phyloP scores from a whole-genome alignment of 1,140 invertebrate genomes.

The Neodiprion fabricii region DNA sequence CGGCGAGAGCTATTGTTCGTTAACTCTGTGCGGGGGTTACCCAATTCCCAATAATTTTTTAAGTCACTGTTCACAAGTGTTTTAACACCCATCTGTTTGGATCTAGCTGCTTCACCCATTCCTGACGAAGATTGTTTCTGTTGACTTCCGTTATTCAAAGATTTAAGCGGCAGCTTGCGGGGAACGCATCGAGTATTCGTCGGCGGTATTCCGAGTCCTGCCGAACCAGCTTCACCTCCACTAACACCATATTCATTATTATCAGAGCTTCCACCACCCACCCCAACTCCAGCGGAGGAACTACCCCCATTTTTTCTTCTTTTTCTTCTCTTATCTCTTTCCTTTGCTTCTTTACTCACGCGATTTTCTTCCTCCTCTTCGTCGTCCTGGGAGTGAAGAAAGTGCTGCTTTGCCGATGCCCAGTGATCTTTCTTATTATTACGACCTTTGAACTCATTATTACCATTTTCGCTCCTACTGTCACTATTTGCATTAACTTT shows the following conservation, averaged over 20 bases:
- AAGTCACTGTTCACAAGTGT: slow-evolving; percentile 35
- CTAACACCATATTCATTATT: slow-evolving; percentile 3
- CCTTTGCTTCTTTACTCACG: slow-evolving; percentile 39
- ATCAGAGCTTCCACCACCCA: neutral
- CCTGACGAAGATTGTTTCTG: neutral
- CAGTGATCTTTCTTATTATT: slow-evolving; percentile 56
- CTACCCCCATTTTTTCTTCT: slow-evolving; percentile 44
- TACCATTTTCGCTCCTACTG: slow-evolving; percentile 47
- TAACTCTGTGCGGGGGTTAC: slow-evolving; percentile 37
- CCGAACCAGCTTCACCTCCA: neutral
- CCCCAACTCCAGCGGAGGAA: slow-evolving; percentile 29
- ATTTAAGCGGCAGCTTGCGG: neutral
- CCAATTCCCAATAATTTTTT: slow-evolving; percentile 41
- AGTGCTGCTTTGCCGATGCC: slow-evolving; percentile 55
- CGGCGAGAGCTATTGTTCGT: slow-evolving; percentile 48
- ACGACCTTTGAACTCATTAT: slow-evolving; percentile 46
- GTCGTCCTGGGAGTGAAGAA: slow-evolving; percentile 46
- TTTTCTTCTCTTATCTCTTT: slow-evolving; percentile 42
- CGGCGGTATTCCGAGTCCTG: neutral
- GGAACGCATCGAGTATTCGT: neutral
- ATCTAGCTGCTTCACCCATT: neutral
- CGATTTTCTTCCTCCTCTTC: slow-evolving; percentile 47
- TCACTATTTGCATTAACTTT: slow-evolving; percentile 47
- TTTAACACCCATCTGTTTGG: neutral
- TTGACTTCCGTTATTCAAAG: neutral